Conservation (phyloP, 2,888 invertebrate genomes). For the Hypolimnas misippus region DNA sequence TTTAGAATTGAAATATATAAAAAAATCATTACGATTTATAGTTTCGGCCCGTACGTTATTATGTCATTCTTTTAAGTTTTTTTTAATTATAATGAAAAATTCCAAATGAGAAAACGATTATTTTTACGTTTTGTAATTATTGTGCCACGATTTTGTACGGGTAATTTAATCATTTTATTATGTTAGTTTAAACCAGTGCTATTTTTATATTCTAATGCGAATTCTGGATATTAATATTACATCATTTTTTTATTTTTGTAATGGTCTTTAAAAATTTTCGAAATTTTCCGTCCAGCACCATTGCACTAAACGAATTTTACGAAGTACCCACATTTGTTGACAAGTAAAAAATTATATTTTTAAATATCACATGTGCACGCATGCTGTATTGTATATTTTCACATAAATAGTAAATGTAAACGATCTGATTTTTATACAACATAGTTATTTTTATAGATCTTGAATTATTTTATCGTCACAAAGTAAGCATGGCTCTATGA, state of each 20-base stretch:
- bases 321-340: conserved; percentile 14
- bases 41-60: conserved; percentile 43
- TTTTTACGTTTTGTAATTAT: conserved; percentile 55
- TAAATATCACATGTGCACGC: conserved; percentile 21
- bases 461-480: conserved; percentile 56
- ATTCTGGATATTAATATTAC: conserved; percentile 5
- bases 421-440: conserved; percentile 67
- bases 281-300: conserved; percentile 43
- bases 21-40: conserved; percentile 29
- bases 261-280: conserved; percentile 31
- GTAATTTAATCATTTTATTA: conserved; percentile 56
- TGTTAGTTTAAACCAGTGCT: conserved; percentile 47
- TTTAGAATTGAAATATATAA: conserved; percentile 43
- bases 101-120: conserved; percentile 38
- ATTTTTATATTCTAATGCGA: conserved; percentile 19
- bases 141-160: conserved; percentile 78
- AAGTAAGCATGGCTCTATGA: conserved; percentile 53
- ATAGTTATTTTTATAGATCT: conserved; percentile 50
- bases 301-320: conserved; percentile 25
- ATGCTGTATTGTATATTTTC: conserved; percentile 43
- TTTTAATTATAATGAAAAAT: conserved; percentile 40
- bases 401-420: conserved; percentile 43
- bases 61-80: conserved; percentile 42
- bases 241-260: conserved; percentile 9
- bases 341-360: conserved; percentile 9